Evolutionary conservation across 2,113 vertebrate genomes (phyloP).

Genomic region (Spheniscus mendiculus): DNA sequence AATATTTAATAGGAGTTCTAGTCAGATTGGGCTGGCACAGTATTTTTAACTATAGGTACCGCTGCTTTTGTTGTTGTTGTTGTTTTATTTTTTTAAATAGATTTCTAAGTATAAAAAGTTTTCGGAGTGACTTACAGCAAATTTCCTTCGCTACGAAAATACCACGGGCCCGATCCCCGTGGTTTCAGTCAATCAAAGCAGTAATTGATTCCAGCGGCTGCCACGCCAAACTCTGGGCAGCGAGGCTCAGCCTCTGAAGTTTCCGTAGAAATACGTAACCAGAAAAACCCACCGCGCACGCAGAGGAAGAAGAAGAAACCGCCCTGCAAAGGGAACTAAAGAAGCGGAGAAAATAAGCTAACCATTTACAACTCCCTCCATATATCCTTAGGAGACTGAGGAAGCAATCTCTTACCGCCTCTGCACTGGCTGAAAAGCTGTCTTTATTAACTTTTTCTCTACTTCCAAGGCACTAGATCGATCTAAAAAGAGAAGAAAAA

Average conservation of each 20-base stretch:
- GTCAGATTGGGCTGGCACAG: background rate
- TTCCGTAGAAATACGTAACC: background rate
- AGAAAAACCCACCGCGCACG: background rate
- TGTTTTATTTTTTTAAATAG: background rate
- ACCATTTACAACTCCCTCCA: slow-evolving; percentile 21
- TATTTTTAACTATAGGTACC: background rate
- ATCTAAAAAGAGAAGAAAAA: slow-evolving; percentile 79
- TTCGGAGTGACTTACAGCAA: background rate
- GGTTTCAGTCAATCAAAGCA: background rate
- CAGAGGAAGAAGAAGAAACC: background rate
- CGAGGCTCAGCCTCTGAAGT: background rate
- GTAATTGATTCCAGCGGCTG: background rate
- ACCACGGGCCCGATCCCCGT: background rate
- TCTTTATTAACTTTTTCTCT: slow-evolving; percentile 90
- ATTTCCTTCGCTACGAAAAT: background rate
- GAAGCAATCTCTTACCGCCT: slow-evolving; percentile 85
- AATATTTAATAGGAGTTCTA: slow-evolving; percentile 11
- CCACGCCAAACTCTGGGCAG: background rate
- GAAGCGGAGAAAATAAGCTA: slow-evolving; percentile 19
- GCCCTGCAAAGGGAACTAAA: background rate
- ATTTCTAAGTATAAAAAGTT: slow-evolving; percentile 1
- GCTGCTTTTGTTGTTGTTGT: slow-evolving; percentile 4
- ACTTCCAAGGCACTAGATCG: slow-evolving; percentile 97
- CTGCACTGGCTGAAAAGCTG: slow-evolving; percentile 88
- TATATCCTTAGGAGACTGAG: slow-evolving; percentile 33